Conservation (phyloP, 1,140 invertebrate genomes). For the Paraescarpia echinospica region DNA sequence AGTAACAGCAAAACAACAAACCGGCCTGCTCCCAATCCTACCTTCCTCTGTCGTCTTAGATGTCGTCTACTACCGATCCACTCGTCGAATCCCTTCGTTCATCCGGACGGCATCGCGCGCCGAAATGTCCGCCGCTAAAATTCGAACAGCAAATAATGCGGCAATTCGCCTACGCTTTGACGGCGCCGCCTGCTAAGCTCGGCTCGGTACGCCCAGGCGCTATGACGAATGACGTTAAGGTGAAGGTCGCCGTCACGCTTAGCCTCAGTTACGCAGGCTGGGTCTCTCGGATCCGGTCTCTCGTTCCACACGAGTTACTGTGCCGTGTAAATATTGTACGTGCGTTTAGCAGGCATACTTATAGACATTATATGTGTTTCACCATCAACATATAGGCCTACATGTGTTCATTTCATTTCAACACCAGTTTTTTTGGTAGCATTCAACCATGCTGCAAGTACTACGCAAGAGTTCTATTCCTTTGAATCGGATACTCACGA, state of each 20-base stretch:
- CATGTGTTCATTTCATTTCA: no score
- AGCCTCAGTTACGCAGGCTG: neutral
- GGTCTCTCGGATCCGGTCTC: neutral
- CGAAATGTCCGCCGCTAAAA: neutral
- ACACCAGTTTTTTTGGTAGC: no score
- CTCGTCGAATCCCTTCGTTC: neutral
- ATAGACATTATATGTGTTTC: no score
- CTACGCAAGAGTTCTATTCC: no score
- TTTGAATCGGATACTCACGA: no score
- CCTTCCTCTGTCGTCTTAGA: neutral
- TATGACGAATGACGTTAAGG: neutral
- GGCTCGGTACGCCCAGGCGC: neutral
- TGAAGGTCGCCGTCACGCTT: slow-evolving; percentile 3
- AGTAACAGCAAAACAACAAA: neutral
- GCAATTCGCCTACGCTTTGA: neutral
- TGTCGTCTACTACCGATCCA: neutral
- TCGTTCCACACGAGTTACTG: neutral
- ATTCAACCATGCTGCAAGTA: no score
- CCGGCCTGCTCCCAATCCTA: neutral
- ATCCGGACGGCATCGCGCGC: neutral
- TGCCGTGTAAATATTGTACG: neutral
- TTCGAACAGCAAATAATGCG: neutral
- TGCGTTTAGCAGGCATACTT: no score
- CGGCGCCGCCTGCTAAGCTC: neutral
- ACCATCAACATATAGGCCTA: no score